A percentile compares a stretch with the other conserved stretches of the same genome.
These are phyloP conservation scores for Callorhinus ursinus DNA, from an alignment of 2,113 vertebrate genomes.

Conservation along the genomic window DNA sequence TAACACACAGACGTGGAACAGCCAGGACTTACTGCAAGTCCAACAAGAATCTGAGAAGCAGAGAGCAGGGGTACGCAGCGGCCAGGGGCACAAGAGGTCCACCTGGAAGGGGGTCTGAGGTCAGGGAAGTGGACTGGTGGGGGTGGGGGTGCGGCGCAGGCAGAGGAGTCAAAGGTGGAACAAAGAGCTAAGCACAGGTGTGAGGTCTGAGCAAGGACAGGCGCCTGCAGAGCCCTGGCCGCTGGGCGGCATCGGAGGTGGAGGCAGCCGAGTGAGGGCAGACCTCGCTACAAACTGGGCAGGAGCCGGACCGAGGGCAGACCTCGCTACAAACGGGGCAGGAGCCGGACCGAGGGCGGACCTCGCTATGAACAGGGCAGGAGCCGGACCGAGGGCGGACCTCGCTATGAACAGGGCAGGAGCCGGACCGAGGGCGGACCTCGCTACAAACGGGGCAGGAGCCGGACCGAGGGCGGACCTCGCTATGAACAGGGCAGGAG, in stretches of 20 bases:
- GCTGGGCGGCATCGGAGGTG: fast-evolving
- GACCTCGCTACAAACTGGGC: too few species aligned
- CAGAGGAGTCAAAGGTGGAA: background rate
- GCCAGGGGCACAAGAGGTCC: background rate
- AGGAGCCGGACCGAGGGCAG: too few species aligned
- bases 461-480: too few species aligned
- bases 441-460: too few species aligned
- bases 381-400: background rate
- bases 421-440: too few species aligned
- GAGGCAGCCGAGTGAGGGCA: background rate
- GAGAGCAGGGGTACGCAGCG: fast-evolving
- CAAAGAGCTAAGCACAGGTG: background rate
- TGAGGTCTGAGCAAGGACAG: background rate
- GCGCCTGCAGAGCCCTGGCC: too few species aligned
- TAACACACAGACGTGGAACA: too few species aligned
- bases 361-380: too few species aligned
- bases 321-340: too few species aligned
- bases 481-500: too few species aligned
- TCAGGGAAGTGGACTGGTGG: background rate
- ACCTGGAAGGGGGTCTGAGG: background rate
- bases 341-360: too few species aligned
- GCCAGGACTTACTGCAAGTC: background rate
- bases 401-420: too few species aligned
- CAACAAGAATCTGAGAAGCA: background rate
- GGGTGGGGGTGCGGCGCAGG: background rate